Base-by-base conservation (phyloP, 1,140 invertebrate genomes). In the Caenorhabditis brenneri region DNA sequence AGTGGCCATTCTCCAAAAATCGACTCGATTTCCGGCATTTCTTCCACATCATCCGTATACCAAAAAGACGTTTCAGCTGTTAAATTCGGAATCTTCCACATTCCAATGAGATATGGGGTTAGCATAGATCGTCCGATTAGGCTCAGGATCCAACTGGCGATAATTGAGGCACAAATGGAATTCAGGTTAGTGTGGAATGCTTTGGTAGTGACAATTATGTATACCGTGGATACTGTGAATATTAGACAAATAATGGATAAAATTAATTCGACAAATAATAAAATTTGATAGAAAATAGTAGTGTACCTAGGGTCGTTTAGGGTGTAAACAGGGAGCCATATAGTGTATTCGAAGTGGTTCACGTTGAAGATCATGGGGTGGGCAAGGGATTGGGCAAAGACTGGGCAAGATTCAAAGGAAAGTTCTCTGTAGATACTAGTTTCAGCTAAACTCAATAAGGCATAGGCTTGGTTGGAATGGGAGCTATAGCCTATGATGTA, bases 101-200 rank as follows among this genome's bases (percentile, higher is more conserved):
- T 65, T 65, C 58, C 58, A 36, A 65, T 65, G 16, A 65, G 7
- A 65, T 65, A 65, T 19, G 58, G 58, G 36, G 31, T 65, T 36
- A 33, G 7, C 58, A 65, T 33, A 33, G 16, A 19, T 65, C 58
- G 15, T 16, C 58, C 58, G 15, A n/a, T n/a, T 16, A n/a, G 3
- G 24, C 29, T 15, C 36, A 65, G 22, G 33, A 65, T 19, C 58
- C 31, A 65, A 65, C 58, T 65, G 15, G 31, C 33, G 0, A 65
- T 5, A 27, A 65, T 33, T 19, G 19, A 33, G 19, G 19, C 31
- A 16, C 33, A 3, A 10, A 65, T 2, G 0, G 31, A 65, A 16
- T 15, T 65, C 15, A 65, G 24, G 36, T 65, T 65, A 0, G 29
- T 3, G 15, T 65, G 58, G 7, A 65, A 65, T 9, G 58, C 58